Conservation (phyloP, 1,140 invertebrate species). For the Panagrolaimus sp. region DNA sequence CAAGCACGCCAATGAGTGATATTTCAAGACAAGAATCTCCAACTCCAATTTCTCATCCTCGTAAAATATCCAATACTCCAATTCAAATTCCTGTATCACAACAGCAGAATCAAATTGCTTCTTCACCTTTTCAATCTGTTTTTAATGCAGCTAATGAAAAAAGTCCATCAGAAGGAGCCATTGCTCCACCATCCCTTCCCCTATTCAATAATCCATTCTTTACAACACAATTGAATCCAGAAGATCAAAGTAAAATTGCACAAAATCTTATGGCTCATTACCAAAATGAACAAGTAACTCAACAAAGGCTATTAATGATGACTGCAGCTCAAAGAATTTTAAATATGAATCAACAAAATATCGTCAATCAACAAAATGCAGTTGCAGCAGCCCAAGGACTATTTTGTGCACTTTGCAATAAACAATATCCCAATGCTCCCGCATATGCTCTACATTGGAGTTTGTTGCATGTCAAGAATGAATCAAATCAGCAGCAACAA, state of each 20-base stretch:
- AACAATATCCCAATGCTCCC: not conserved
- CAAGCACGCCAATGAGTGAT: slow-evolving; percentile 21
- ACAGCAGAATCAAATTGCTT: not conserved
- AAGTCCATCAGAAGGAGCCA: not conserved
- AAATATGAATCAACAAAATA: slow-evolving; percentile 12
- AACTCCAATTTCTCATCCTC: not conserved
- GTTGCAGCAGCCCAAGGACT: too few relatives aligned
- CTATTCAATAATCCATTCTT: slow-evolving; percentile 9
- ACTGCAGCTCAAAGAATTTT: not conserved
- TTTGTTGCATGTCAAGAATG: slow-evolving; percentile 12
- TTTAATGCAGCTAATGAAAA: not conserved
- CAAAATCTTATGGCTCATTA: not conserved
- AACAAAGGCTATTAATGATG: slow-evolving; percentile 6
- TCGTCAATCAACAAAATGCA: not conserved
- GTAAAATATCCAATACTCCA: not conserved
- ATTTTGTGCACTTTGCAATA: slow-evolving; percentile 18
- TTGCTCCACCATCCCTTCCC: not conserved
- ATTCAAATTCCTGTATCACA: not conserved
- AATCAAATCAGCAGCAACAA: not conserved
- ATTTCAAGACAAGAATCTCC: slow-evolving; percentile 1
- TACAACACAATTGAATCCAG: not conserved
- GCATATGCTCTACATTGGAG: slow-evolving; percentile 1
- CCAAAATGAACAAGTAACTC: slow-evolving; percentile 13
- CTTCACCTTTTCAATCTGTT: slow-evolving; percentile 1
- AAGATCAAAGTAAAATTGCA: not conserved